A percentile compares a stretch with the other conserved stretches of the same genome.
These are phyloP conservation scores for Amblyjoppa proteus DNA, from an alignment of 2,888 invertebrate genomes.

Conservation along the genomic window DNA sequence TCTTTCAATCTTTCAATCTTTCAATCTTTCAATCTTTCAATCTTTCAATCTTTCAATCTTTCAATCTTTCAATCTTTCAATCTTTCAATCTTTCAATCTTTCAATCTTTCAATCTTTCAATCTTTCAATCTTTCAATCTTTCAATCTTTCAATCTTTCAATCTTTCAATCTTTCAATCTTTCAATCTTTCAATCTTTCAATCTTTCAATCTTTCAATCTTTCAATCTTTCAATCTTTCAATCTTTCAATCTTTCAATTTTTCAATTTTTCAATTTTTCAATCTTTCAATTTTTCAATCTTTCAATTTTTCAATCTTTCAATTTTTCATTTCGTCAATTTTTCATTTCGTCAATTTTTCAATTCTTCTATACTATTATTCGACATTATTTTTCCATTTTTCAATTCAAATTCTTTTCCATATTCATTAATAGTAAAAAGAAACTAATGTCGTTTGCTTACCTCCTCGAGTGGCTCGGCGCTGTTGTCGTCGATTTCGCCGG, in stretches of 20 bases:
- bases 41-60: neutral
- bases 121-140: too few species aligned
- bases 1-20: neutral
- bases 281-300: neutral
- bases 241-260: neutral
- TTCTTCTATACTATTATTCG: neutral
- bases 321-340: neutral
- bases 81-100: too few species aligned
- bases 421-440: neutral
- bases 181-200: neutral
- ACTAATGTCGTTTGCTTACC: constrained; percentile 73
- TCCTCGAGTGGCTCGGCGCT: constrained; percentile 82
- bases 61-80: neutral
- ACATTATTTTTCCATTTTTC: neutral
- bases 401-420: neutral
- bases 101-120: too few species aligned
- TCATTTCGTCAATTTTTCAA: constrained; percentile 83
- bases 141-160: too few species aligned
- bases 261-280: neutral
- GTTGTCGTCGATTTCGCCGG: constrained; percentile 79
- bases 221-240: neutral
- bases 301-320: neutral
- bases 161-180: neutral
- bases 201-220: neutral
- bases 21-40: constrained; percentile 83